Base-by-base conservation (phyloP, 1,140 invertebrate species). In the Amphibalanus amphitrite region DNA sequence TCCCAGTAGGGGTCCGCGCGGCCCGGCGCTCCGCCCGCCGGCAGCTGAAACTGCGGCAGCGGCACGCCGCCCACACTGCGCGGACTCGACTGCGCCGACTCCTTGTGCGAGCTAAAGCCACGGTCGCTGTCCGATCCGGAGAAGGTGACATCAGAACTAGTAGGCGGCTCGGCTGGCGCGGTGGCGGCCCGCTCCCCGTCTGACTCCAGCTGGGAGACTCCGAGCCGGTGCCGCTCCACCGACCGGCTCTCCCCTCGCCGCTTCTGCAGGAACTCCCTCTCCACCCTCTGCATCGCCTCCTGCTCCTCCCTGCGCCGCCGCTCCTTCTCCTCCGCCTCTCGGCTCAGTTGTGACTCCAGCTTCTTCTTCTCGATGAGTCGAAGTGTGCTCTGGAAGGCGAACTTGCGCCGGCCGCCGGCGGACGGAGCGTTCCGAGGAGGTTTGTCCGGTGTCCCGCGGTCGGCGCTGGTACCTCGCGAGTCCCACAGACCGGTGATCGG, bases 321-420 rank as follows among this genome's bases (percentile, higher is more conserved):
- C 79, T 91, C 89, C 79, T 89, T 90, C 28, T 85, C 83, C 76
- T 91, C 89, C 0, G 87, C 88, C 77, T 90, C 88, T 73, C 83
- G 84, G 25, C 86, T 86, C 72, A 91, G 80, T 78, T 87, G 88
- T 74, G 91, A 89, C 0, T 89, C 87, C 69, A 90, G 78, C 71
- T 86, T 81, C 64, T 85, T 84, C 74, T 89, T 83, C 79, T 92
- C 90, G 47, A 90, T 85, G 77, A 90, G 86, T 29, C 90, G 77
- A 8, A 92, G 86, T 0, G 90, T 91, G 72, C 88, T 90, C 79
- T 92, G 89, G 79, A 91, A 91, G 0, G 87, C 90, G 79, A 91
- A 91, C 76, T 59, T 59, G 6, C 47, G 47, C 47, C 47, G 10
- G 47, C 47, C 47, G 6, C 1, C 47, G 47, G 6, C 17, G 13